A percentile compares a stretch with the other conserved stretches of the same genome.
Evolutionary conservation across 2,888 invertebrate species (phyloP).

Genomic region (Nysson spinosus): DNA sequence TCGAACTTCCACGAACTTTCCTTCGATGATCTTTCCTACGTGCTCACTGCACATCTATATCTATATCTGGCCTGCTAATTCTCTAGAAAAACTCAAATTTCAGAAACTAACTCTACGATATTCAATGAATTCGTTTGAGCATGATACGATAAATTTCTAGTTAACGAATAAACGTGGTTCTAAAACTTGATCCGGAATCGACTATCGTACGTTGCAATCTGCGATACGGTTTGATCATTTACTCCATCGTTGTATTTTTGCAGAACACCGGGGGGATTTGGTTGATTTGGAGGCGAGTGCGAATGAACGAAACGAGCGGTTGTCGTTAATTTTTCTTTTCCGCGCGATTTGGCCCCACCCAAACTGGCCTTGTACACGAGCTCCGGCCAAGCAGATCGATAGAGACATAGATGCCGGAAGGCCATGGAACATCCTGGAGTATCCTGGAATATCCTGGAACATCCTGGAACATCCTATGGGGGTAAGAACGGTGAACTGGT

Average conservation of each 20-base stretch:
- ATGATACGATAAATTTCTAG: too few relatives aligned
- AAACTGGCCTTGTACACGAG: constrained; percentile 42
- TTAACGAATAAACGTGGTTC: too few relatives aligned
- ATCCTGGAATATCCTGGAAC: constrained; percentile 48
- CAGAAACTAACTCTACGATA: too few relatives aligned
- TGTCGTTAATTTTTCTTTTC: constrained; percentile 40
- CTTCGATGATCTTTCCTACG: constrained; percentile 20
- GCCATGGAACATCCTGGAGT: constrained; percentile 48
- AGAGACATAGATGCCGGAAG: constrained; percentile 54
- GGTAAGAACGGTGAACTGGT: constrained; percentile 9
- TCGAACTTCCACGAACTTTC: constrained; percentile 48
- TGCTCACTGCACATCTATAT: background rate
- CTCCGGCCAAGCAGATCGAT: constrained; percentile 52
- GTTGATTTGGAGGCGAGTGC: too few relatives aligned
- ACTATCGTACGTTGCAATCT: too few relatives aligned
- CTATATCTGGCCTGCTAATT: constrained; percentile 17
- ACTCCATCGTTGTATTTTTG: too few relatives aligned
- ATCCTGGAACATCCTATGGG: constrained; percentile 52
- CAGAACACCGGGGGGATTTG: too few relatives aligned
- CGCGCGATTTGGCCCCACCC: constrained; percentile 45
- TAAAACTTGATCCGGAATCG: too few relatives aligned
- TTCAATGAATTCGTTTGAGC: too few relatives aligned
- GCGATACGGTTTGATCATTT: too few relatives aligned
- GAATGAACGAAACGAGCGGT: constrained; percentile 10
- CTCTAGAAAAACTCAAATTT: constrained; percentile 8